Evolutionary conservation across 2,888 invertebrate genomes (phyloP).

Genomic region (Cheilosia soror): DNA sequence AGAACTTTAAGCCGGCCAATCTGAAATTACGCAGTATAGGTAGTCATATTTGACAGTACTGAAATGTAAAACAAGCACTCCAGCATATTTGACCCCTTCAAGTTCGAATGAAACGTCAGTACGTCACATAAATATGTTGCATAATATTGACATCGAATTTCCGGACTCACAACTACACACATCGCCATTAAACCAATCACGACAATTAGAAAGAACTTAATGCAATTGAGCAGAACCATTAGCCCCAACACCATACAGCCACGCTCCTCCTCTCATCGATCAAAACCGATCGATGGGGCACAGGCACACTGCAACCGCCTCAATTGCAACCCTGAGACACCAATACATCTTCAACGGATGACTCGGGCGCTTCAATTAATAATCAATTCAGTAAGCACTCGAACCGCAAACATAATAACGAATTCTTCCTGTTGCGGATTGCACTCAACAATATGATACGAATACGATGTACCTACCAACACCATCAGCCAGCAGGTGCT

Average conservation of each 20-base stretch:
- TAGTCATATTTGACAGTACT: background rate
- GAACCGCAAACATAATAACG: slow-evolving; percentile 41
- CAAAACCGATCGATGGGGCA: slow-evolving; percentile 40
- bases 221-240: slow-evolving; percentile 34
- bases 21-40: background rate
- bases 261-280: slow-evolving; percentile 42
- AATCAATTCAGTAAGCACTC: slow-evolving; percentile 61
- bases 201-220: slow-evolving; percentile 16
- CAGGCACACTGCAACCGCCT: slow-evolving; percentile 30
- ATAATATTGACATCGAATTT: slow-evolving; percentile 33
- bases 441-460: slow-evolving; percentile 20
- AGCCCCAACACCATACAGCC: background rate
- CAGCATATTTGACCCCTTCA: slow-evolving; percentile 17
- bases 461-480: slow-evolving; percentile 4
- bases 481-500: slow-evolving; percentile 31
- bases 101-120: slow-evolving; percentile 43
- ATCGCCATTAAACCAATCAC: slow-evolving; percentile 19
- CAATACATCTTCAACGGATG: slow-evolving; percentile 36
- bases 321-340: slow-evolving; percentile 65
- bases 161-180: slow-evolving; percentile 31
- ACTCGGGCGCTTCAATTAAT: slow-evolving; percentile 49
- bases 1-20: background rate
- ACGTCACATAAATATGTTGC: slow-evolving; percentile 19
- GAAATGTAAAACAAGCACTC: background rate
- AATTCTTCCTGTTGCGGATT: slow-evolving; percentile 49